Conservation (phyloP, 2,888 invertebrate genomes). For the Willowsia nigromaculata region DNA sequence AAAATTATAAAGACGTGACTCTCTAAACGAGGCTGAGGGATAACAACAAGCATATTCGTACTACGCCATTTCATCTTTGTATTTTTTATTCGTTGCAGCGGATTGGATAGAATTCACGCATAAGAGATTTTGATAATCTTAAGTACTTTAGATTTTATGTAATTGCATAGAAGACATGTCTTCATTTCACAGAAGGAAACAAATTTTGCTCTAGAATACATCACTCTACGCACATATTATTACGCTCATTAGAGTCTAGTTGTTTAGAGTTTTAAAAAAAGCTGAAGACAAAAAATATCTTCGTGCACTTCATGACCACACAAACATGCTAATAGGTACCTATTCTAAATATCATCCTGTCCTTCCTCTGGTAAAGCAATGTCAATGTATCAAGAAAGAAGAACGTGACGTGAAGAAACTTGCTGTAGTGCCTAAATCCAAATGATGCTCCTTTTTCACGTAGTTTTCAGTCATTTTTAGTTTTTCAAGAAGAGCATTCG, state of each 20-base stretch:
- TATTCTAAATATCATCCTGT: background rate
- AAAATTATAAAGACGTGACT: conserved; percentile 22
- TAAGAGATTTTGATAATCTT: background rate
- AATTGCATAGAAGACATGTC: background rate
- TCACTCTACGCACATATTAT: background rate
- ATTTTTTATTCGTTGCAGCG: background rate
- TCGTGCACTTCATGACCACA: conserved; percentile 9
- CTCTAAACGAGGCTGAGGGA: background rate
- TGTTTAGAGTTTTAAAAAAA: background rate
- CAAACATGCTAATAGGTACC: conserved; percentile 21
- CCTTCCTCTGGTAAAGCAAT: background rate
- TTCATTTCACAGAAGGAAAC: background rate
- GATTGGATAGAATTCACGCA: conserved; percentile 4
- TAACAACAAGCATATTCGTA: background rate
- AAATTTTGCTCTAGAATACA: background rate
- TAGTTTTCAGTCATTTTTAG: background rate
- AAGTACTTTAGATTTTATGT: background rate
- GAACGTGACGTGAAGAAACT: conserved; percentile 17
- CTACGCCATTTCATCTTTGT: background rate
- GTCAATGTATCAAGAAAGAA: conserved; percentile 1
- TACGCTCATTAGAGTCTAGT: conserved; percentile 12
- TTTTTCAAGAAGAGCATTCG: background rate
- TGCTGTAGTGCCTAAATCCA: background rate
- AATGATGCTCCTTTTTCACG: conserved; percentile 4
- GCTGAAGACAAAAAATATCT: background rate